Conservation (phyloP, 2,888 invertebrate species). For the Drosophila maculinotata region DNA sequence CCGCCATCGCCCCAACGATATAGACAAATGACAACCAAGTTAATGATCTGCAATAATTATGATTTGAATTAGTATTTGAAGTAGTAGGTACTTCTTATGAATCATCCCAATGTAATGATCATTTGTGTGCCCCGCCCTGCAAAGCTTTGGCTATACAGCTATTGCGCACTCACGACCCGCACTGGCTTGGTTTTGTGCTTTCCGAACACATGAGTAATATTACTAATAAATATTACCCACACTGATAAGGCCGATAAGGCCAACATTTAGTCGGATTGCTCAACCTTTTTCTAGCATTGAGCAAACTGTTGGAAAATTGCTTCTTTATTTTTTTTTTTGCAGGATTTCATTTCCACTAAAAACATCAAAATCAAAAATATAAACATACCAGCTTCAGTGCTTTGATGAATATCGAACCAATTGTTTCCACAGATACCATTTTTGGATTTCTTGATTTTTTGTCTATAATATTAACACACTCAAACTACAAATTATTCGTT, state of each 20-base stretch:
- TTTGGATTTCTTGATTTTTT: conserved; percentile 72
- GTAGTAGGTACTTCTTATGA: conserved; percentile 19
- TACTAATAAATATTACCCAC: conserved; percentile 39
- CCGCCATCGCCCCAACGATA: conserved; percentile 94
- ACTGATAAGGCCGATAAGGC: conserved; percentile 26
- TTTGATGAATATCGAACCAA: conserved; percentile 93
- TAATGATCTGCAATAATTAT: conserved; percentile 88
- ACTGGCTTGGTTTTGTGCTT: conserved; percentile 12
- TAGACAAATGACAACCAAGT: conserved; percentile 91
- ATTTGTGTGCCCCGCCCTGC: conserved; percentile 39
- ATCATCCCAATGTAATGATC: conserved; percentile 30
- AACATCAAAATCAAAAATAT: background rate
- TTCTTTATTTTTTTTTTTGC: background rate
- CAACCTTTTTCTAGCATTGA: conserved; percentile 24
- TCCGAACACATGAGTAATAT: conserved; percentile 63
- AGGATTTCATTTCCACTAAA: background rate
- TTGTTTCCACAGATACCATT: conserved; percentile 93
- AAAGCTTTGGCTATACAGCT: conserved; percentile 25
- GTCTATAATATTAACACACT: conserved; percentile 14
- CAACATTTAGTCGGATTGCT: conserved; percentile 39
- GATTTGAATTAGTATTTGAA: background rate
- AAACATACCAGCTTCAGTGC: conserved; percentile 90
- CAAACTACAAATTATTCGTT: conserved; percentile 14
- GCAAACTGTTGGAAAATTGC: background rate
- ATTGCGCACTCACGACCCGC: conserved; percentile 30